Evolutionary conservation across 2,113 vertebrate genomes (phyloP), one percentile per base, ranked within the genome.

Genomic region (Lagopus muta): DNA sequence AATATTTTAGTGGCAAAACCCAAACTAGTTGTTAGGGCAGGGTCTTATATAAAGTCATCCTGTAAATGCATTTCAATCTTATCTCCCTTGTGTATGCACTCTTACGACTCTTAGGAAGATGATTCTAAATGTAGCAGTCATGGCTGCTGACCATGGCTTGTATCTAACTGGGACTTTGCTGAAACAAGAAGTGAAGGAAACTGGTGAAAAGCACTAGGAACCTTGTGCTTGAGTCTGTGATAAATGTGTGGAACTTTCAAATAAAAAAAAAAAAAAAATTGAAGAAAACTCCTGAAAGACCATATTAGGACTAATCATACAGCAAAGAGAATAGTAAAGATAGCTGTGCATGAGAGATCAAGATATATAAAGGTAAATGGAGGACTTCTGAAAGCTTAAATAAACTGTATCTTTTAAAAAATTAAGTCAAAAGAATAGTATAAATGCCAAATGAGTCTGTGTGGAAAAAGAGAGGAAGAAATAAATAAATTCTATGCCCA

Each of bases 381-480:
- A 85, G n/a, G 13, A 52, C 42, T 91, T 91, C 15, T 89, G 48
- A 79, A 91, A 93, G 52, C 8, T 82, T 64, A 85, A 34, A 16
- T 50, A 55, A 87, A 47, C 11, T 58, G 9, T 73, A 15, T 50
- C 42, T 91, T 94, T 30, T 55, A 82, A 48, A 45, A 48, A 45
- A 8, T 42, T 28, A 36, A 17, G 4, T 40, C 62, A 36, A 87
- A 94, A 22, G 19, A 42, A 47, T 32, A 87, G 38, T 3, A 1
- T 18, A 64, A 88, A 62, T 95, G 5, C 14, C 50, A 88, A 27
- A 67, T n/a, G 1, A 24, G 18, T 89, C 70, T 84, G 24, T 48
- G 36, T 85, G 47, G 19, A 34, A 77, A 78, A 91, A 71, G 42
- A 96, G 82, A 60, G 60, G 85, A 91, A 65, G 25, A 48, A 84